These are phyloP conservation scores for Falco berigora DNA, from an alignment of 2,797 vertebrate species.

Conservation along the genomic window DNA sequence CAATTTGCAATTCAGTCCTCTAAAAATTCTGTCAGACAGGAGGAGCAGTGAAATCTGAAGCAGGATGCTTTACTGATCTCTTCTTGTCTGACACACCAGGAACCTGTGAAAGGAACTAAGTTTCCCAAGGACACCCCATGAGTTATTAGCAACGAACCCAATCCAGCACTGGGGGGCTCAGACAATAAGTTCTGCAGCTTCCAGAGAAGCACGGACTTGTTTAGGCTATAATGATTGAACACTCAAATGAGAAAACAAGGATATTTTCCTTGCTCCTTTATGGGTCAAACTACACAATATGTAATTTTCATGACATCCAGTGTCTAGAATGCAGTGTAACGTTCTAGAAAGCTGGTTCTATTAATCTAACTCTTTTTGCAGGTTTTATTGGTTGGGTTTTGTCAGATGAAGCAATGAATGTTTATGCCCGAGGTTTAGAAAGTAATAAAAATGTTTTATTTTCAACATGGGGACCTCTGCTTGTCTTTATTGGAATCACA, in stretches of 20 bases:
- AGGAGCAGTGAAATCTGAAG: neutral
- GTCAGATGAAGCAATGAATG: slow-evolving; percentile 36
- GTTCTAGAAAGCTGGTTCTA: slow-evolving; percentile 18
- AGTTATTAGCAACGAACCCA: neutral
- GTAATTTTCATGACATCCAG: neutral
- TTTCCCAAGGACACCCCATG: neutral
- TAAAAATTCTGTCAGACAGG: neutral
- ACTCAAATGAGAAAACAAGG: neutral
- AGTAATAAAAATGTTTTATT: slow-evolving; percentile 57
- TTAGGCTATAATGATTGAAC: neutral
- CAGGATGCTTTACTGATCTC: neutral
- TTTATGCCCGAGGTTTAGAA: slow-evolving; percentile 46
- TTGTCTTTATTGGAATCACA: slow-evolving; percentile 51
- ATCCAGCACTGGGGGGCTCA: neutral
- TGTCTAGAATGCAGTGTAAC: neutral
- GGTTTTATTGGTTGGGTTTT: slow-evolving; percentile 18
- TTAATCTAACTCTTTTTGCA: slow-evolving; percentile 35
- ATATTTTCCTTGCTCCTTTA: neutral
- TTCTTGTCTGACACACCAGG: neutral
- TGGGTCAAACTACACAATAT: neutral
- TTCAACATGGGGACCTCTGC: slow-evolving; percentile 2
- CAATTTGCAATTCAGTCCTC: neutral
- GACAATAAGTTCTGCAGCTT: neutral
- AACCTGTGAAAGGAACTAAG: neutral
- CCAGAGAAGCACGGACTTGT: neutral